These are phyloP conservation scores for Eupristina koningsbergeri DNA, from an alignment of 1,140 invertebrate species.

Conservation along the genomic window DNA sequence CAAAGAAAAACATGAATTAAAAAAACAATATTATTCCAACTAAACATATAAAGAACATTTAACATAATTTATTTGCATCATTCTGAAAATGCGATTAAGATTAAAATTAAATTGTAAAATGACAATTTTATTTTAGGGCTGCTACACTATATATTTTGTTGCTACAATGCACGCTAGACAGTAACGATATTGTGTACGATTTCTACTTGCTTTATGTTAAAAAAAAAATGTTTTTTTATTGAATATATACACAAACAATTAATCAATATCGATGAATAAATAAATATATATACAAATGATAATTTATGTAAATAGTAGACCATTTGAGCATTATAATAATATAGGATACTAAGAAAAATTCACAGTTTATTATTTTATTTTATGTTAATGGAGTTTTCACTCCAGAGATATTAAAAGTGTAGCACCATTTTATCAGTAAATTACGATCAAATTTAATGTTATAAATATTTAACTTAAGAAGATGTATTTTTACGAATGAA, in stretches of 20 bases:
- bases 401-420: neutral
- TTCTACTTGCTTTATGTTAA: neutral
- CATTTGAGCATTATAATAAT: no score
- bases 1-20: neutral
- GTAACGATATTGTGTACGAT: neutral
- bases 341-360: no score
- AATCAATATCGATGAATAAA: no score
- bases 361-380: neutral
- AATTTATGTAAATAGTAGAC: no score
- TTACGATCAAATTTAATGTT: neutral
- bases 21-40: no score
- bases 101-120: neutral
- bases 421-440: constrained; percentile 36
- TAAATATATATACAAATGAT: no score
- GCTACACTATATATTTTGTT: neutral
- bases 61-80: neutral
- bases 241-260: no score
- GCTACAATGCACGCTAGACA: neutral
- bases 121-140: neutral
- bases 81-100: neutral
- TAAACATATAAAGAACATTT: no score
- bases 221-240: no score
- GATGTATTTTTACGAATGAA: neutral
- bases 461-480: constrained; percentile 9
- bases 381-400: no score